phyloP scores from a whole-genome alignment of 2,888 invertebrate species.

The Andrena hattorfiana region DNA sequence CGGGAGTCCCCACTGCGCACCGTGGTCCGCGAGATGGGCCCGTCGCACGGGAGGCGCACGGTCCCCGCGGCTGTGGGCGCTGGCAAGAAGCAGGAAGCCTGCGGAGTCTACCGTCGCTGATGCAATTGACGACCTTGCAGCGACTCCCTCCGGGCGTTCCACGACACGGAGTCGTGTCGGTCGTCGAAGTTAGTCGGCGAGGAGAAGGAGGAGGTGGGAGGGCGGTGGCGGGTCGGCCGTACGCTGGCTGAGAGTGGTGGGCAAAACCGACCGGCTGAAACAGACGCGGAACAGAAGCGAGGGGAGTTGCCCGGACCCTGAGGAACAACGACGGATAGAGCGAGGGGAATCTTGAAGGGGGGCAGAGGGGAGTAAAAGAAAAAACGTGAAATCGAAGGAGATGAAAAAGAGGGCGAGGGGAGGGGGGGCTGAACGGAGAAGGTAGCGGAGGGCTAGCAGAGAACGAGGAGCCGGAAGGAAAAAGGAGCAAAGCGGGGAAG shows the following conservation, averaged over 20 bases:
- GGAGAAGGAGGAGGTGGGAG: background rate
- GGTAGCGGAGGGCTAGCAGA: background rate
- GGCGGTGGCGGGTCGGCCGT: constrained; percentile 16
- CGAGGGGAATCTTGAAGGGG: background rate
- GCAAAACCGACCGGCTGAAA: constrained; percentile 21
- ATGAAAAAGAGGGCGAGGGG: background rate
- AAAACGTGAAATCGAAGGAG: background rate
- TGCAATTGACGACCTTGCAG: constrained; percentile 69
- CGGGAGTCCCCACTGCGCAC: background rate
- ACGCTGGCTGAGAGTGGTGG: constrained; percentile 28
- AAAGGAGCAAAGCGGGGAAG: constrained; percentile 6
- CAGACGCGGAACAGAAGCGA: background rate
- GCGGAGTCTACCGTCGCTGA: constrained; percentile 50
- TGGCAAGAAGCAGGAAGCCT: constrained; percentile 50
- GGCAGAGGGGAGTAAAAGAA: background rate
- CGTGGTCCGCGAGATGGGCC: background rate
- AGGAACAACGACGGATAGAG: background rate
- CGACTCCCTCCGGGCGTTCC: constrained; percentile 59
- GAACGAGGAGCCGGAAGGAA: constrained; percentile 1
- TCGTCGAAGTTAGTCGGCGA: constrained; percentile 23
- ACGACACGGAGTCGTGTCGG: constrained; percentile 71
- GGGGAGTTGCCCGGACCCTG: background rate
- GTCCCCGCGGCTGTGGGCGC: background rate
- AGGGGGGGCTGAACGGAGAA: background rate
- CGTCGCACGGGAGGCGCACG: background rate